Evolutionary conservation across 2,113 vertebrate genomes (phyloP).

Genomic region (Spilogale gracilis): DNA sequence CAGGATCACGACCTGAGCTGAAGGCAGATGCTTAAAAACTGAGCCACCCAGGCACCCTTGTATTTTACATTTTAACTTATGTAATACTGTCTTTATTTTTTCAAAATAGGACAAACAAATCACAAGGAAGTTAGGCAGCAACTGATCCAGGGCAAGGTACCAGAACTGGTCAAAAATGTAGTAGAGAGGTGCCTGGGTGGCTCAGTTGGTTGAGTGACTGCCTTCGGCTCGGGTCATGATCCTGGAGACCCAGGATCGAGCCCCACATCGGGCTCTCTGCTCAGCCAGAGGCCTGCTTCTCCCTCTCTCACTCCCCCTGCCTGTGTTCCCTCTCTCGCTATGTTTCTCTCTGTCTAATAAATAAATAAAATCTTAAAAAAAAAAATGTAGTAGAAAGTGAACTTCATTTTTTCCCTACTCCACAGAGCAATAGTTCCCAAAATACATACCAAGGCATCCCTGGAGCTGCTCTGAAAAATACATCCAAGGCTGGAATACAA

Average conservation of each 20-base stretch:
- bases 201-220: too few relatives aligned
- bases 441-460: background rate
- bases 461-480: background rate
- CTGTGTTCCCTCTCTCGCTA: too few relatives aligned
- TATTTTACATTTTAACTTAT: background rate
- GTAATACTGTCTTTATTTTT: slow-evolving; percentile 9
- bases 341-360: too few relatives aligned
- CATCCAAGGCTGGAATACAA: background rate
- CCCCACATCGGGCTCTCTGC: too few relatives aligned
- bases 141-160: background rate
- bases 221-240: too few relatives aligned
- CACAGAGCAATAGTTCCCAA: background rate
- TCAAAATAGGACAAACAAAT: slow-evolving; percentile 22
- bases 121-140: background rate
- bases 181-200: background rate
- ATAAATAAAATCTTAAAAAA: too few relatives aligned
- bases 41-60: too few relatives aligned
- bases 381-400: background rate
- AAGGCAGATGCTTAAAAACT: too few relatives aligned
- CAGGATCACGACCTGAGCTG: too few relatives aligned
- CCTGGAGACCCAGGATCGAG: too few relatives aligned
- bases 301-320: too few relatives aligned
- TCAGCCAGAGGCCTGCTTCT: too few relatives aligned
- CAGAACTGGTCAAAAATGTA: background rate
- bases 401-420: background rate